These are phyloP conservation scores for Scaptomyza pallida DNA, from an alignment of 1,140 invertebrate genomes.

Conservation along the genomic window DNA sequence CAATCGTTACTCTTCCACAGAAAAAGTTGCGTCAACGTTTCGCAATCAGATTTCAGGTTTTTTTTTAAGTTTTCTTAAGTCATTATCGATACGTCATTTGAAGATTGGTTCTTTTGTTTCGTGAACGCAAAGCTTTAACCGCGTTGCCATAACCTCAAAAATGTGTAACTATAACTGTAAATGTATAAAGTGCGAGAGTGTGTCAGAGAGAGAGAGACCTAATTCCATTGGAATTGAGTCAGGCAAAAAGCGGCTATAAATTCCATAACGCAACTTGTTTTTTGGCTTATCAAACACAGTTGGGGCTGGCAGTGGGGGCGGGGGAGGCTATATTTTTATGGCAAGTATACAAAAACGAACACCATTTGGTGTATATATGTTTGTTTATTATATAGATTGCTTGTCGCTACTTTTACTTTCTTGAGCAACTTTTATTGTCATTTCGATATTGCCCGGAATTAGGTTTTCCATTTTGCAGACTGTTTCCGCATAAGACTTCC, in stretches of 20 bases:
- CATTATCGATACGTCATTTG: constrained; percentile 37
- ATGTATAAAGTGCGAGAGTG: too few relatives aligned
- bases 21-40: constrained; percentile 32
- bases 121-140: not conserved
- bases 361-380: too few relatives aligned
- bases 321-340: not conserved
- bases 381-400: not conserved
- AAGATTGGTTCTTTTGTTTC: constrained; percentile 6
- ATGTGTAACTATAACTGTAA: constrained; percentile 6
- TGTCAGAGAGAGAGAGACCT: not conserved
- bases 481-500: not conserved
- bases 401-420: not conserved
- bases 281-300: constrained; percentile 30
- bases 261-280: constrained; percentile 3
- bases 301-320: not conserved
- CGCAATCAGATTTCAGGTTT: constrained; percentile 39
- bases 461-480: not conserved
- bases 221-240: constrained; percentile 44
- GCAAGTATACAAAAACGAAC: not conserved
- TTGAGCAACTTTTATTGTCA: constrained; percentile 4
- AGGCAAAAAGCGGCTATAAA: constrained; percentile 26
- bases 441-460: not conserved
- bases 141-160: too few relatives aligned
- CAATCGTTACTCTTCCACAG: not conserved
- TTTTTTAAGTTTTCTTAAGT: constrained; percentile 8